Percentiles rank a stretch among this genome's conserved stretches.
phyloP scores from a whole-genome alignment of 2,113 vertebrate species.

The Megatriorchis doriae region DNA sequence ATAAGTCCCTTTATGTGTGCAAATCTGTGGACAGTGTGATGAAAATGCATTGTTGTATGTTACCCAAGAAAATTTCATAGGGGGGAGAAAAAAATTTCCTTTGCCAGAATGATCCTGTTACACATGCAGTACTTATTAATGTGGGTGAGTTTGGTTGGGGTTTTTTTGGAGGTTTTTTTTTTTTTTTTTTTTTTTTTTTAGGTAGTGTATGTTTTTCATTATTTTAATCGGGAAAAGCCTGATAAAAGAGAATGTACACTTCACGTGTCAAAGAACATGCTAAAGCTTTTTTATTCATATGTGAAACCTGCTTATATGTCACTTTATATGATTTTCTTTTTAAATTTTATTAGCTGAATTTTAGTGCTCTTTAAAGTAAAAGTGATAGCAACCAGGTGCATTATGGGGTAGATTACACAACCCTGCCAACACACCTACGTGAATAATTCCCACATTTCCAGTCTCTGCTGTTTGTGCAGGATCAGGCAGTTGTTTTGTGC shows the following conservation, averaged over 20 bases:
- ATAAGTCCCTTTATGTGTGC: neutral
- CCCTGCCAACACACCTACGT: neutral
- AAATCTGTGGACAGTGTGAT: neutral
- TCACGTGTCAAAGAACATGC: conserved; percentile 1
- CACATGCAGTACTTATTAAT: conserved; percentile 15
- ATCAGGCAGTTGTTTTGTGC: neutral
- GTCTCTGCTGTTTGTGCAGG: neutral
- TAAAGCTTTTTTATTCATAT: neutral
- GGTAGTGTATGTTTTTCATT: conserved; percentile 36
- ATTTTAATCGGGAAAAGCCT: neutral
- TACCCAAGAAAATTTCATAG: neutral
- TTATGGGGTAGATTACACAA: neutral
- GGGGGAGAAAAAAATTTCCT: neutral
- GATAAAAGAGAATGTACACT: conserved; percentile 14
- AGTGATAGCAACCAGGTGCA: conserved; percentile 33
- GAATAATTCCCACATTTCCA: conserved; percentile 10
- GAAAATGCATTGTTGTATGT: neutral
- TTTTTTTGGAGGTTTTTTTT: no score
- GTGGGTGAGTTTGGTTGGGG: neutral
- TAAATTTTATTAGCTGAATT: conserved; percentile 30
- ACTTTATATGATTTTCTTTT: conserved; percentile 34
- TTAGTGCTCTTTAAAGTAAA: conserved; percentile 46
- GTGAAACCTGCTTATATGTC: conserved; percentile 11
- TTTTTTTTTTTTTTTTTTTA: neutral
- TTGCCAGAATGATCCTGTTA: neutral